Percentiles rank a stretch among this genome's conserved stretches.
phyloP scores from a whole-genome alignment of 2,888 invertebrate species.

The Stenchaetothrips biformis region DNA sequence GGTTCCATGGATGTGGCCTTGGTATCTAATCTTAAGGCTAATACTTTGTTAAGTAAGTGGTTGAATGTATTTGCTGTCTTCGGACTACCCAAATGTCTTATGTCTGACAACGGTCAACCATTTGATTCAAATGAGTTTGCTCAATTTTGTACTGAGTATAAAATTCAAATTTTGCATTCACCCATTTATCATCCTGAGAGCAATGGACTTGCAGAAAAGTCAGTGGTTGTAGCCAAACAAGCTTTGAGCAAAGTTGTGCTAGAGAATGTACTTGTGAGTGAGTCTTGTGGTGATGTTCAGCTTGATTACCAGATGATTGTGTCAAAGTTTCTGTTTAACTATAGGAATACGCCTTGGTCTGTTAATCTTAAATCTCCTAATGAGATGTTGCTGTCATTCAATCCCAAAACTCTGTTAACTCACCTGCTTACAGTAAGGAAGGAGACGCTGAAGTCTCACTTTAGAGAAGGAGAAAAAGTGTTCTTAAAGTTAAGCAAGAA shows the following conservation, averaged over 20 bases:
- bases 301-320: slow-evolving; percentile 34
- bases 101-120: slow-evolving; percentile 33
- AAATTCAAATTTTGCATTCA: slow-evolving; percentile 36
- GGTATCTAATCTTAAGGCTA: too few species aligned
- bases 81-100: slow-evolving; percentile 28
- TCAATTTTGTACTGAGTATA: slow-evolving; percentile 32
- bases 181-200: slow-evolving; percentile 38
- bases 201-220: background rate
- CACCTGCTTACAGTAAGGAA: background rate
- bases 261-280: background rate
- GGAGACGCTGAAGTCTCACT: background rate
- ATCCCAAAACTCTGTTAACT: background rate
- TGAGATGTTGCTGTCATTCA: background rate
- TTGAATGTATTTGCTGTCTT: slow-evolving; percentile 24
- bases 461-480: background rate
- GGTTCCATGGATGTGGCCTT: too few species aligned
- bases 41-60: too few species aligned
- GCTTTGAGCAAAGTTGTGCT: background rate
- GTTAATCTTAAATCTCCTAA: background rate
- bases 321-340: slow-evolving; percentile 30
- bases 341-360: slow-evolving; percentile 33
- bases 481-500: background rate
- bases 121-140: slow-evolving; percentile 31
- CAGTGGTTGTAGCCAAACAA: background rate
- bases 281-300: slow-evolving; percentile 28